Evolutionary conservation across 2,113 vertebrate species (phyloP).

Genomic region (Nipponia nippon): DNA sequence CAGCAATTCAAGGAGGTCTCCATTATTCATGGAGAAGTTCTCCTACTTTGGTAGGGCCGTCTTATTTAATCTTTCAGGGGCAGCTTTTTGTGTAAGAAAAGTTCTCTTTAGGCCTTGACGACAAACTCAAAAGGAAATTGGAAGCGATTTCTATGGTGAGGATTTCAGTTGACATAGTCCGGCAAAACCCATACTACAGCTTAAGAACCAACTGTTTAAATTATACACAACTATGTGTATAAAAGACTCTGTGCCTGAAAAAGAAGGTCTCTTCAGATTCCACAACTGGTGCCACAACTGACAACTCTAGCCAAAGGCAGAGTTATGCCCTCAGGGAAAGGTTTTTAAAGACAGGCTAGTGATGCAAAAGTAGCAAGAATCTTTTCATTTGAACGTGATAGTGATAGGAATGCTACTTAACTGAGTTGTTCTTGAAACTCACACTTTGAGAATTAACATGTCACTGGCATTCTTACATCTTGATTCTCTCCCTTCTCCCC

Average conservation of each 20-base stretch:
- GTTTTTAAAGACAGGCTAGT: neutral
- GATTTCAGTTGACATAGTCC: neutral
- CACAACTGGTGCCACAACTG: neutral
- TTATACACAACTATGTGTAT: neutral
- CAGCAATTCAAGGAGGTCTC: neutral
- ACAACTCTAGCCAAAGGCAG: neutral
- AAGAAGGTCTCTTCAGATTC: neutral
- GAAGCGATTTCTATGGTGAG: neutral
- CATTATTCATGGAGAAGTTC: neutral
- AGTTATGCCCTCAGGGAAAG: neutral
- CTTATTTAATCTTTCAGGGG: neutral
- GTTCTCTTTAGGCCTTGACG: neutral
- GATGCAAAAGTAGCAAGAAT: neutral
- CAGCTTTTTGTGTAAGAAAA: neutral
- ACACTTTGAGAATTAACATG: neutral
- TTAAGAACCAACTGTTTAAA: neutral
- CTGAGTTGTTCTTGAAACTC: neutral
- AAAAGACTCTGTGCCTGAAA: neutral
- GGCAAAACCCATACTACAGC: neutral
- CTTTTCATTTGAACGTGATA: neutral
- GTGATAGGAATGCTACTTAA: neutral
- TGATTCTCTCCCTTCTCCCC: neutral
- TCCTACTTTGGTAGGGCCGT: rapidly evolving
- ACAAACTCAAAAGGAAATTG: neutral
- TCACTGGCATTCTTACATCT: neutral